A percentile compares a stretch with the other conserved stretches of the same genome.
Evolutionary conservation across 1,140 invertebrate species (phyloP).

Genomic region (Drosophila parvula): DNA sequence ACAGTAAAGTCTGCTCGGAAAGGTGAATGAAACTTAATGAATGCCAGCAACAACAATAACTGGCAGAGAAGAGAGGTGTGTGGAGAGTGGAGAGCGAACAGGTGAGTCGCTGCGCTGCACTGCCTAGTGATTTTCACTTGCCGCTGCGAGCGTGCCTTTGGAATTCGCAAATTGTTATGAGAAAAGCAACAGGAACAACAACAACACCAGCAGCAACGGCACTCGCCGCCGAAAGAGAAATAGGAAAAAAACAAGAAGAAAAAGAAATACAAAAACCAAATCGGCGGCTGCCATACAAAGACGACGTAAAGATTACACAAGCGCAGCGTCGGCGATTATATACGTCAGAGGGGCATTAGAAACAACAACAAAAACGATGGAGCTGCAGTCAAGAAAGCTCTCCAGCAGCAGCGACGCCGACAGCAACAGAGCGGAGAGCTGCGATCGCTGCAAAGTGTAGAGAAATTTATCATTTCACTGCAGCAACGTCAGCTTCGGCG

Average conservation of each 20-base stretch:
- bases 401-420: conserved; percentile 51
- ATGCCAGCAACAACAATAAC: conserved; percentile 67
- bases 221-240: conserved; percentile 36
- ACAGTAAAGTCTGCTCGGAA: conserved; percentile 48
- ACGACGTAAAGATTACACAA: conserved; percentile 75
- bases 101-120: conserved; percentile 64
- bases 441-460: conserved; percentile 74
- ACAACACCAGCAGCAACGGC: conserved; percentile 30
- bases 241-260: conserved; percentile 30
- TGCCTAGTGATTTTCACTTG: conserved; percentile 74
- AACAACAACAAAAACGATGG: conserved; percentile 44
- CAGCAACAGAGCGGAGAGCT: conserved; percentile 45
- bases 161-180: conserved; percentile 77
- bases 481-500: conserved; percentile 40
- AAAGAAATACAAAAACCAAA: conserved; percentile 57
- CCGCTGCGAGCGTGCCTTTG: conserved; percentile 64
- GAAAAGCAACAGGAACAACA: conserved; percentile 52
- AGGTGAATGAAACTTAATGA: conserved; percentile 83
- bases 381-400: conserved; percentile 76
- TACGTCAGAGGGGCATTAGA: conserved; percentile 55
- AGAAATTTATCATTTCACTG: conserved; percentile 81
- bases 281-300: conserved; percentile 47
- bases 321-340: conserved; percentile 70
- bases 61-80: conserved; percentile 7
- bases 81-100: conserved; percentile 40